Evolutionary conservation across 2,888 invertebrate genomes (phyloP), one percentile per base, ranked within the genome.

Genomic region (Disparrhopalites patrizii): DNA sequence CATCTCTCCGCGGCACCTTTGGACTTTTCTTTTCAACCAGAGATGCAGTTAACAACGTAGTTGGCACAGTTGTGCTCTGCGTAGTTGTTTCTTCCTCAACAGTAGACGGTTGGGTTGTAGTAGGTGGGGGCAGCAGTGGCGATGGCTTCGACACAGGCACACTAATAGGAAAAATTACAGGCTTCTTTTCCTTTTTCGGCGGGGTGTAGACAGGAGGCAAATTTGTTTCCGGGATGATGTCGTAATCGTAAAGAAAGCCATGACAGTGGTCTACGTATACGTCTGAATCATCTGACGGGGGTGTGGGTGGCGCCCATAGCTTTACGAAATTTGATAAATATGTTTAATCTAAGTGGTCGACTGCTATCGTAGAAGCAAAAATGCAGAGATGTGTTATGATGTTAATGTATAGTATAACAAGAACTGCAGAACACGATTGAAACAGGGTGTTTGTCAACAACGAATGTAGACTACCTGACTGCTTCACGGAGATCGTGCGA

Each of bases 261-360:
- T 93, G 81, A 68, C 90, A 87, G 75, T 86, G 85, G 79, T 97
- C 96, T 74, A 93, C 87, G 82, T 94, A 94, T 65, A 94, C 84
- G 80, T 97, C 97, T 77, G 88, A 88, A 77, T 94, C 94, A 79
- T 91, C 91, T 79, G 90, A 88, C 13, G 97, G 96, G 66, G 97
- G 97, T 23, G 97, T 97, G 65, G 96, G 97, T 62, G 97, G 97
- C 75, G 91, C 88, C 96, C 97, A 98, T 84, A 93, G 87, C 95
- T 96, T 68, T 25, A 15, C 15, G 47, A 51, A 62, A 31, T 15
- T 52, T 52, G 2, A 8, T 18, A 50, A 18, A 28, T n/a, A 27
- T 7, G 15, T 52, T 52, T 27, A 30, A 5, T 2, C 15, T 28
- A 8, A 25, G 7, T 20, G 15, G 27, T 10, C 52, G 30, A 52